Base-by-base conservation (phyloP, 2,797 vertebrate species). In the Xenentodon cancila region DNA sequence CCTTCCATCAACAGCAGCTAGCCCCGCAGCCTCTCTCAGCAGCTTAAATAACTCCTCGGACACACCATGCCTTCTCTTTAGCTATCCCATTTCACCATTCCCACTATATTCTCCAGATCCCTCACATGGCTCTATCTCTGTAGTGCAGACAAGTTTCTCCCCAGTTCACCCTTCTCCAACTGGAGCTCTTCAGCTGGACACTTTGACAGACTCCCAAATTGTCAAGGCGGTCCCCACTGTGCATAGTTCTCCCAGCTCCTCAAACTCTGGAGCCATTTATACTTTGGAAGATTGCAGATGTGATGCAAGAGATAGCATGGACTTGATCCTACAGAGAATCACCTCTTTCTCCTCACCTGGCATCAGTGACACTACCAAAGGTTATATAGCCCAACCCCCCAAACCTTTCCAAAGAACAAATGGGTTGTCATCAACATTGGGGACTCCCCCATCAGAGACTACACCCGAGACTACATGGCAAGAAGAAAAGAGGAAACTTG, bases 251-350 rank as follows among this genome's bases (percentile, higher is more conserved):
- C 73, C 68, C 63, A 56, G 74, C 77, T 32, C 84, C 1, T 81
- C 84, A 12, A 56, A 44, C 43, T 20, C 80, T 54, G 54, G 37
- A 64, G 22, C 61, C 21, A 13, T 40, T 16, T 12, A 8, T 22
- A 62, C 54, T 19, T 64, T 53, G 0, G 55, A 69, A 1, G 62
- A 51, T 2, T n/a, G 64, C 0, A 3, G 27, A 13, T 47, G 34
- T 16, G 75, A 74, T 34, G 45, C 21, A 43, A 85, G 67, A 57
- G 91, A 94, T 43, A 91, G 78, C 0, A 89, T 94, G 1, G 86
- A 86, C 40, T 92, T 90, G 50, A 89, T 93, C 55, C 77, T 92
- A 46, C 91, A 93, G 75, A 92, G 90, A 64, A 92, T 92, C 2
- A 89, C 87, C 34, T 93, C 93, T 58, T 89, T 92, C 70, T 90